Evolutionary conservation across 2,888 invertebrate species (phyloP), one percentile per base, ranked within the genome.

Genomic region (Plebejus anna): DNA sequence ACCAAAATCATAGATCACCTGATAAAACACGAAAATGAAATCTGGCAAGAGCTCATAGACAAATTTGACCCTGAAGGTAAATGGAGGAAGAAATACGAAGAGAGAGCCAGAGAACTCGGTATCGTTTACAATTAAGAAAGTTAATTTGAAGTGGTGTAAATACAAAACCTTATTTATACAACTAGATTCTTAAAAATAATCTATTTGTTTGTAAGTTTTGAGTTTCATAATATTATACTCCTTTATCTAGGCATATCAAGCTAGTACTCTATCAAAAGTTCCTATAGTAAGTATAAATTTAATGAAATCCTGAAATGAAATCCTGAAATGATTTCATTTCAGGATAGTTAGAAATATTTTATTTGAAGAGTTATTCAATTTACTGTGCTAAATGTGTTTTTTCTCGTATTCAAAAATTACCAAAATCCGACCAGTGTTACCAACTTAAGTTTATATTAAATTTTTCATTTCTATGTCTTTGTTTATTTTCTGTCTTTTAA

Each of bases 61-160:
- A 96, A 96, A 87, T 97, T 95, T 86, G 97, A 97, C 86, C 95
- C 96, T 11, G 91, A 95, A 0, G 95, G 96, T 51, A 85, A 90
- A 75, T 97, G 96, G 94, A 94, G 94, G 84, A 92, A 92, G 85
- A 95, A 95, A 84, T 97, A 96, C 88, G 94, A 95, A 80, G 93
- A 94, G 0, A 94, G 95, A 72, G 95, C 95, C 1, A 87, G 86
- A 77, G 89, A 91, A 51, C 90, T 92, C 32, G 95, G 95, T 61
- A 92, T 94, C 75, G 72, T 71, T 1, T 89, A 91, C 89, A 88
- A 0, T 22, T 22, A 85, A 2, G 55, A 87, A 76, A 59, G 72
- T 42, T 71, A 70, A 77, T 5, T 59, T 28, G 32, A 72, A 22
- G 22, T 22, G 9, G 47, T 47, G 42, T 42, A 42, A 42, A 42